Conservation (phyloP, 2,797 vertebrate genomes). For the Acrossocheilus fasciatus region DNA sequence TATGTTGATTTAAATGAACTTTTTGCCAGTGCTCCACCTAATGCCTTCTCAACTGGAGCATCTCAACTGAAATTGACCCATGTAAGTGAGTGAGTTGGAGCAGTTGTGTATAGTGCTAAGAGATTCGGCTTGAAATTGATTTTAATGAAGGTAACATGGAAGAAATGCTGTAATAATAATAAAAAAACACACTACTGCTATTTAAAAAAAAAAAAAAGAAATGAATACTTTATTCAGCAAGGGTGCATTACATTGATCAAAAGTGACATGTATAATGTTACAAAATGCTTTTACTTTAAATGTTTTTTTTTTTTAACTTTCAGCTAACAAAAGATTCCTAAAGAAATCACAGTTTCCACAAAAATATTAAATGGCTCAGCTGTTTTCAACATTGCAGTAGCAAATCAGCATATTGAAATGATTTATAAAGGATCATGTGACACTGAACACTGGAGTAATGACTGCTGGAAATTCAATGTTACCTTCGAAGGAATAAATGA, state of each 20-base stretch:
- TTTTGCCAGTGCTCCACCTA: neutral
- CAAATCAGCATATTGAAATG: neutral
- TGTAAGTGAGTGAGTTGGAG: neutral
- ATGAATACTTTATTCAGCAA: neutral
- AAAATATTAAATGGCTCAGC: neutral
- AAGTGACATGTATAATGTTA: neutral
- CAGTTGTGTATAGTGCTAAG: neutral
- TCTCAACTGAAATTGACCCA: conserved; percentile 7
- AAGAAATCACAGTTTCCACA: neutral
- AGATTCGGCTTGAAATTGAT: neutral
- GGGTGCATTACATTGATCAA: neutral
- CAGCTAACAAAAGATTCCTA: too few species aligned
- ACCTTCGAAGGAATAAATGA: too few species aligned
- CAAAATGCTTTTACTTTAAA: neutral
- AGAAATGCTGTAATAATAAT: neutral
- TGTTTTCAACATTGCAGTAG: neutral
- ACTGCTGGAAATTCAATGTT: neutral
- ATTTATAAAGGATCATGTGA: neutral
- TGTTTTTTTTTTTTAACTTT: neutral
- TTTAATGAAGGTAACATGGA: neutral
- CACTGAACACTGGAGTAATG: neutral
- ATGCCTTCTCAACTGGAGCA: neutral
- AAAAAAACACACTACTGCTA: neutral
- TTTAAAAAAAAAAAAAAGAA: neutral
- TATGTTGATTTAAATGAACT: conserved; percentile 46